Evolutionary conservation across 2,113 vertebrate species (phyloP).

Genomic region (Xenus cinereus): DNA sequence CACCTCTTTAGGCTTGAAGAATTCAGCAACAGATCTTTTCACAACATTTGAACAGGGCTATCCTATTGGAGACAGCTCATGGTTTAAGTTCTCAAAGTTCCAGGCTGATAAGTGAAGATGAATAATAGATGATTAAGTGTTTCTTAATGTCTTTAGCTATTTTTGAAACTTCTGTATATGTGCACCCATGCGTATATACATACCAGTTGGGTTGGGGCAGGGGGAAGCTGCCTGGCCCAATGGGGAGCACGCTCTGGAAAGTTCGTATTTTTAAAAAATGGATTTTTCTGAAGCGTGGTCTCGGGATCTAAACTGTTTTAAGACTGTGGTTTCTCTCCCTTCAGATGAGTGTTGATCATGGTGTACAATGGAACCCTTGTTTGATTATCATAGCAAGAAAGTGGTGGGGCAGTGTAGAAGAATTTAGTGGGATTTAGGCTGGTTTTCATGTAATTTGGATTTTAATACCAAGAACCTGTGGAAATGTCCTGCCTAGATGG

Average conservation of each 20-base stretch:
- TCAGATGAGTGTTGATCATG: neutral
- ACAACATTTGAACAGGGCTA: neutral
- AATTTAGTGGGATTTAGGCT: neutral
- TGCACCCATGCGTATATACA: neutral
- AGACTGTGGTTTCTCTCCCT: neutral
- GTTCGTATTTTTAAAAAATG: neutral
- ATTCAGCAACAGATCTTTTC: neutral
- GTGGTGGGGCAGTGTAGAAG: neutral
- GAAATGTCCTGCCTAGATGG: neutral
- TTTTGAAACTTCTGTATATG: neutral
- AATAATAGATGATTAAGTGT: conserved; percentile 12
- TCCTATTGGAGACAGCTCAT: neutral
- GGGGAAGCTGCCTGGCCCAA: neutral
- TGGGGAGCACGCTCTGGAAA: neutral
- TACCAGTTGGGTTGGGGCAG: neutral
- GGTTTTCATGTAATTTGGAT: neutral
- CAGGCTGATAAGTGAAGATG: neutral
- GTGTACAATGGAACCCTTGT: neutral
- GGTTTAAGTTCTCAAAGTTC: neutral
- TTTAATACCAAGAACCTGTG: neutral
- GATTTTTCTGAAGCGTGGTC: neutral
- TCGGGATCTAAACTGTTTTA: neutral
- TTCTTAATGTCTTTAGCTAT: neutral
- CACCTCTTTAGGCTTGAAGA: conserved; percentile 1
- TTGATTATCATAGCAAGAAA: neutral